Evolutionary conservation across 2,113 vertebrate genomes (phyloP).

Genomic region (Sander lucioperca): DNA sequence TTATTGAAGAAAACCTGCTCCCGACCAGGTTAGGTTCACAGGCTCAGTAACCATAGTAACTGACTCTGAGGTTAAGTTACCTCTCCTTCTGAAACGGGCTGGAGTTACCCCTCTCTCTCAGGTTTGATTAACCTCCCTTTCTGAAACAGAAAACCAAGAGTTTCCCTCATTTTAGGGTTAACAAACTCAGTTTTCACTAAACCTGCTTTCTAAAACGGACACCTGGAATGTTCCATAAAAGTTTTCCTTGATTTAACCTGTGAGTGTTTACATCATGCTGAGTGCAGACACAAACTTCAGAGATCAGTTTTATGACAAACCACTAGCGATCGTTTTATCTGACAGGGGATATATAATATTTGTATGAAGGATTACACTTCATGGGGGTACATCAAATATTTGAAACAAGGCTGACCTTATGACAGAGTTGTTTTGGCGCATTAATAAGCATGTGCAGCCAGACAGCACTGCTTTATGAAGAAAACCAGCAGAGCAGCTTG

Average conservation of each 20-base stretch:
- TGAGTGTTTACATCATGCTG: slow-evolving; percentile 32
- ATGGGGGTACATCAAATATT: slow-evolving; percentile 15
- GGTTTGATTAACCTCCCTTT: no score
- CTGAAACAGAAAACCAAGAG: no score
- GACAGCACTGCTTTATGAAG: slow-evolving; percentile 39
- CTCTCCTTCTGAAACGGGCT: no score
- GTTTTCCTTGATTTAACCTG: slow-evolving; percentile 6
- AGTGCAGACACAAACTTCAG: slow-evolving; percentile 5
- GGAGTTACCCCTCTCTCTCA: no score
- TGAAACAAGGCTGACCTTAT: slow-evolving; percentile 32
- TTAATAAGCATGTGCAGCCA: slow-evolving; percentile 39
- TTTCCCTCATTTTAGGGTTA: no score
- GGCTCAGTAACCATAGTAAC: no score
- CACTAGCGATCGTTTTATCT: not conserved
- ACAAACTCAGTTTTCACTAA: no score
- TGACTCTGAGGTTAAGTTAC: no score
- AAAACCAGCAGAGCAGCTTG: slow-evolving; percentile 33
- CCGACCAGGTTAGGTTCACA: no score
- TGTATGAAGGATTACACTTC: slow-evolving; percentile 23
- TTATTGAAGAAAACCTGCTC: no score
- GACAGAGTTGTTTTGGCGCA: slow-evolving; percentile 24
- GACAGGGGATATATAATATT: not conserved
- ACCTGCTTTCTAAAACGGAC: no score
- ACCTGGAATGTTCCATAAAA: not conserved
- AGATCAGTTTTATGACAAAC: slow-evolving; percentile 21